These are phyloP conservation scores for Microtus montanus DNA, from an alignment of 2,113 vertebrate genomes.

Conservation along the genomic window DNA sequence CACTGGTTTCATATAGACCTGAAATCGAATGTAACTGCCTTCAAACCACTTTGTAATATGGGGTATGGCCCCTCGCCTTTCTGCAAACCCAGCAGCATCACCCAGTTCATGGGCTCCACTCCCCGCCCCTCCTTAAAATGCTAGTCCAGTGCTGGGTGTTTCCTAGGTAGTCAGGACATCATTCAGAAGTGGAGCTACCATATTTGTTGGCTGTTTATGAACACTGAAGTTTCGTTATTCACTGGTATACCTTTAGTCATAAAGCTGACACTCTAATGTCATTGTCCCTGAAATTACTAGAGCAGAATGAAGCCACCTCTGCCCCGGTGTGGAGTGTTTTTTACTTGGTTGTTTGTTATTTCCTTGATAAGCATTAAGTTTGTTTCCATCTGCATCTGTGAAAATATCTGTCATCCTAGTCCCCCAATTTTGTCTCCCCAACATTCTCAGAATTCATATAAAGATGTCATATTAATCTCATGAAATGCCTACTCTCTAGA, in stretches of 20 bases:
- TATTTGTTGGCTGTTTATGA: slow-evolving; percentile 17
- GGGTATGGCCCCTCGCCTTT: background rate
- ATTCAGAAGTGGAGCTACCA: background rate
- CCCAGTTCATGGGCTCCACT: background rate
- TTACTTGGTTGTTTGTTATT: slow-evolving; percentile 31
- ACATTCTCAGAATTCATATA: background rate
- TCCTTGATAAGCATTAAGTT: slow-evolving; percentile 47
- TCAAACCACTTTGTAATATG: background rate
- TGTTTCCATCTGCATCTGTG: slow-evolving; percentile 49
- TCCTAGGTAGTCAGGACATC: background rate
- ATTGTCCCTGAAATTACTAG: slow-evolving; percentile 48
- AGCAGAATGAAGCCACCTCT: slow-evolving; percentile 25
- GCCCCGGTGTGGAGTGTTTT: background rate
- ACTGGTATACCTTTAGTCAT: background rate
- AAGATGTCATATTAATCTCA: background rate
- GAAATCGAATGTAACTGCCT: background rate
- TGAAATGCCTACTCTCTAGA: background rate
- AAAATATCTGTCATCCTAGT: slow-evolving; percentile 12
- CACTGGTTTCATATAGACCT: background rate
- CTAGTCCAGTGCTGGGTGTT: background rate
- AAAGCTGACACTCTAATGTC: slow-evolving; percentile 35
- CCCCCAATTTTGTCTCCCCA: background rate
- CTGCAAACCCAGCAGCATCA: background rate
- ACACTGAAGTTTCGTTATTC: slow-evolving; percentile 45
- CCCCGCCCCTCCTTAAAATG: slow-evolving; percentile 5